These are phyloP conservation scores for Smittia aterrima DNA, from an alignment of 2,888 invertebrate species.

Conservation along the genomic window DNA sequence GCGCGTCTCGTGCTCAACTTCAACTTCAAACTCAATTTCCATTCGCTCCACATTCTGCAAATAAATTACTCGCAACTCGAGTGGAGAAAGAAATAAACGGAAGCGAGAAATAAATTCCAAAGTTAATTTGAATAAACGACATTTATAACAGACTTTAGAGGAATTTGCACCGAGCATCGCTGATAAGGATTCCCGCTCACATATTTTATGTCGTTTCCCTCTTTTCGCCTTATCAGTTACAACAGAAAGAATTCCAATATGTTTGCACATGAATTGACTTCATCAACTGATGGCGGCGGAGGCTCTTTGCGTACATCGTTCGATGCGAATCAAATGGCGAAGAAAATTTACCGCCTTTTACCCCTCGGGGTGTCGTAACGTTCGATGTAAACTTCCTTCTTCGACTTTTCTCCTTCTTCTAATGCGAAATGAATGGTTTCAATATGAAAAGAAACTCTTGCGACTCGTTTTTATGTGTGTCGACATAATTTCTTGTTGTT, in stretches of 20 bases:
- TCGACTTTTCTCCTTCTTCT: background rate
- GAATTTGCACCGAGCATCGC: conserved; percentile 10
- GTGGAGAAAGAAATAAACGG: background rate
- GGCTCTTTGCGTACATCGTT: background rate
- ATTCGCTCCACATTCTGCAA: too few relatives aligned
- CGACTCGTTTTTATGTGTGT: background rate
- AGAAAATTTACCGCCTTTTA: background rate
- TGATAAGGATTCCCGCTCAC: conserved; percentile 7
- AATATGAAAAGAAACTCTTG: background rate
- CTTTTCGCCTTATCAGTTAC: background rate
- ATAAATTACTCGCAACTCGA: too few relatives aligned
- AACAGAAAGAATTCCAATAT: background rate
- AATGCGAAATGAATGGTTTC: conserved; percentile 14
- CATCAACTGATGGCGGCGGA: background rate
- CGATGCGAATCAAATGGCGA: conserved; percentile 4
- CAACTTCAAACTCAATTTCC: too few relatives aligned
- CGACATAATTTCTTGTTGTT: conserved; percentile 23
- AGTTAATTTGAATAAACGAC: conserved; percentile 3
- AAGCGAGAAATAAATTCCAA: background rate
- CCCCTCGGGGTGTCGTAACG: conserved; percentile 11
- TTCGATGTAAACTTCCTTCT: background rate
- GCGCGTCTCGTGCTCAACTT: too few relatives aligned
- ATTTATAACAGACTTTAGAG: background rate
- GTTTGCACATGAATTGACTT: background rate
- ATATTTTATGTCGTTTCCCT: conserved; percentile 17